Percentiles rank a stretch among this genome's conserved stretches.
phyloP scores from a whole-genome alignment of 2,797 vertebrate species.

The Antrozous pallidus region DNA sequence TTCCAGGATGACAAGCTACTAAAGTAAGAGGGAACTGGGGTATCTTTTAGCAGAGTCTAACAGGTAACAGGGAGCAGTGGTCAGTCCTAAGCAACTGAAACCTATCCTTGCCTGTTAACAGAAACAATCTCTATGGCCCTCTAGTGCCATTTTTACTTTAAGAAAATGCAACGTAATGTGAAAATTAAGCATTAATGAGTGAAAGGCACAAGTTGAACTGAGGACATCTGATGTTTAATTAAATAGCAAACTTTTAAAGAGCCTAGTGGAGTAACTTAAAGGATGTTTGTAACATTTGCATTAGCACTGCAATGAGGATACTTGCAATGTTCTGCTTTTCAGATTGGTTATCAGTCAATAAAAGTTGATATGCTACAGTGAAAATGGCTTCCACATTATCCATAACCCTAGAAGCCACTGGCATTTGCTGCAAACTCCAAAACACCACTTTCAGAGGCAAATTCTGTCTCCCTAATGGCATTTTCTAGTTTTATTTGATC shows the following conservation, averaged over 20 bases:
- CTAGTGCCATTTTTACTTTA: slow-evolving; percentile 25
- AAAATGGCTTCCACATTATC: not conserved
- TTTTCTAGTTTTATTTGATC: slow-evolving; percentile 83
- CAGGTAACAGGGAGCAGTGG: not conserved
- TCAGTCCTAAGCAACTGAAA: not conserved
- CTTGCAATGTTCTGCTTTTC: slow-evolving; percentile 20
- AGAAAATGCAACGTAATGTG: not conserved
- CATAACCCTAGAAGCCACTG: slow-evolving; percentile 40
- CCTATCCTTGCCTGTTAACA: not conserved
- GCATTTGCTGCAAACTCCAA: slow-evolving; percentile 58
- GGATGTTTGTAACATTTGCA: not conserved
- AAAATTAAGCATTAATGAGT: not conserved
- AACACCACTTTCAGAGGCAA: slow-evolving; percentile 62
- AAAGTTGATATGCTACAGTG: slow-evolving; percentile 36
- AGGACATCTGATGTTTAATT: slow-evolving; percentile 65
- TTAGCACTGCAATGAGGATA: not conserved
- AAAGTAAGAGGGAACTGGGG: not conserved
- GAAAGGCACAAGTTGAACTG: slow-evolving; percentile 1
- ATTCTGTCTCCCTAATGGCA: slow-evolving; percentile 73
- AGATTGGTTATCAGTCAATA: slow-evolving; percentile 56
- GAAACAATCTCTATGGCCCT: not conserved
- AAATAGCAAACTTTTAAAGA: slow-evolving; percentile 62
- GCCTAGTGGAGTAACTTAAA: slow-evolving; percentile 42
- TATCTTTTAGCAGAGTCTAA: not conserved
- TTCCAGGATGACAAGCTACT: not conserved